phyloP scores from a whole-genome alignment of 2,888 invertebrate genomes.

The Sminthurides aquaticus region DNA sequence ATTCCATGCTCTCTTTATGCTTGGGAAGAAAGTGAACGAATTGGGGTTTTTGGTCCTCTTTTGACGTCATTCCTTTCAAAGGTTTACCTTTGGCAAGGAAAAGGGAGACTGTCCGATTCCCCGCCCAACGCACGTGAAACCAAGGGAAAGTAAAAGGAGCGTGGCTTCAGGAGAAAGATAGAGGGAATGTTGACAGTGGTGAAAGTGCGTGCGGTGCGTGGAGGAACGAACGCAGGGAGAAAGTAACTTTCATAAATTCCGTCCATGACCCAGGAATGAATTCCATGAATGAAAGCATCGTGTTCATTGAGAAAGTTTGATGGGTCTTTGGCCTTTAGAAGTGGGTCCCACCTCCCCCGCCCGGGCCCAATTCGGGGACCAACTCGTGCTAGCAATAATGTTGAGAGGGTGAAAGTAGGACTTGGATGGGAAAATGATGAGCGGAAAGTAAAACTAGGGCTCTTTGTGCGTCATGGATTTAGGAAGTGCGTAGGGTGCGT shows the following conservation, averaged over 20 bases:
- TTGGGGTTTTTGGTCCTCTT: too few species aligned
- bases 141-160: too few species aligned
- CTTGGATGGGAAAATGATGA: background rate
- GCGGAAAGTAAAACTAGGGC: background rate
- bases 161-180: too few species aligned
- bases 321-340: background rate
- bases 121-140: too few species aligned
- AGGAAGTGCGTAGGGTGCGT: background rate
- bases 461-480: background rate
- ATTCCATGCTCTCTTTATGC: too few species aligned
- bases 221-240: background rate
- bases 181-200: too few species aligned
- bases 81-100: too few species aligned
- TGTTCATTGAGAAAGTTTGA: background rate
- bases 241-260: background rate
- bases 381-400: background rate
- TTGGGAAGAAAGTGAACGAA: too few species aligned
- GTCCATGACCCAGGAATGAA: background rate
- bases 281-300: background rate
- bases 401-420: background rate
- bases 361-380: background rate
- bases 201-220: background rate
- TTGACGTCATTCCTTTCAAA: too few species aligned
- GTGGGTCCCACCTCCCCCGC: background rate
- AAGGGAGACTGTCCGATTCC: too few species aligned